Evolutionary conservation across 2,113 vertebrate genomes (phyloP), one percentile per base, ranked within the genome.

Genomic region (Ariopsis seemanni): DNA sequence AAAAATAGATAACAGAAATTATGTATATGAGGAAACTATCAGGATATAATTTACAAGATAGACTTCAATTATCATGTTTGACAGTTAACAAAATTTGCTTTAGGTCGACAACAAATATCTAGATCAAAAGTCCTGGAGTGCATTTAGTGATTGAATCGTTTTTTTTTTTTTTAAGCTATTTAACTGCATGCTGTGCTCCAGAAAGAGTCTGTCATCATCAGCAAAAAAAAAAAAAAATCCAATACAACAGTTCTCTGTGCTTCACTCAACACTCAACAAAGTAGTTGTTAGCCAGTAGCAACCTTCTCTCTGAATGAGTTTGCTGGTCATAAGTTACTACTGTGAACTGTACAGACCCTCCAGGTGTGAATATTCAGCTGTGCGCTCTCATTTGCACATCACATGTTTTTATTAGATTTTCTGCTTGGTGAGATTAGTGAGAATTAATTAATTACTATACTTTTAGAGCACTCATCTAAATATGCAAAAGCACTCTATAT

Each of bases 301-400:
- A 1, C 25, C 11, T 55, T 75, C 48, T 50, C 20, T 78, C 22
- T 53, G 25, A 42, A 42, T 3, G 34, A 42, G 34, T 42, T 42
- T 42, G 34, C 34, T 42, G 34, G 34, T 42, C 34, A 42, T 42
- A 42, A 42, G 34, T 42, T 53, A 74, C 0, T 25, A 75, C 3
- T 75, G 72, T 75, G 72, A 52, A 50, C 42, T 53, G 74, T 52
- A n/a, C 71, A 22, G 71, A 74, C 18, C 3, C 17, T 42, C 10
- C 11, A n/a, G 20, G 74, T 52, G 92, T 85, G 90, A 93, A 93
- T 94, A 92, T 79, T 91, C 62, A 87, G 93, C 91, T 93, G 93
- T 93, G 88, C 85, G 53, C 83, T 91, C 72, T 90, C 69, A 85
- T 71, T 67, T 81, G 71, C 85, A 62, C 82, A 63, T 88, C 80